Base-by-base conservation (phyloP, 1,140 invertebrate species). In the Onthophagus taurus region DNA sequence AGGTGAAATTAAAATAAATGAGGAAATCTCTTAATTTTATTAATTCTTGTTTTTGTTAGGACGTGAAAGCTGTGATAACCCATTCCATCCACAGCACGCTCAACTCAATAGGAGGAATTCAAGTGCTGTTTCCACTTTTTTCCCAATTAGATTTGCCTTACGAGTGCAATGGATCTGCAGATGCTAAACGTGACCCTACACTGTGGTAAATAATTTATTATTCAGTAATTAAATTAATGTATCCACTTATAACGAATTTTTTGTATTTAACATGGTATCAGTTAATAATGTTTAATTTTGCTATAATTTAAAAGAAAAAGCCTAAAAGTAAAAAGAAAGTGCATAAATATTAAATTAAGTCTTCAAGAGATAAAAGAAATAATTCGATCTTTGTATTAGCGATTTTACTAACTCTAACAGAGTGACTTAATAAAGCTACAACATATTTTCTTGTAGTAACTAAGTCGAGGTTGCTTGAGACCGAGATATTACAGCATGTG, bases 11-110 rank as follows among this genome's bases (percentile, higher is more conserved):
- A 33, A 12, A 6, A 7, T 12, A 7, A 26, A 26, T 7, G n/a
- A 26, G n/a, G n/a, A 26, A 26, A 26, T 7, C 24, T 26, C 7
- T 26, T 7, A 7, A 26, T n/a, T 26, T 26, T n/a, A 26, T n/a
- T 7, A 26, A 7, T n/a, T 7, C 24, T 26, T 26, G n/a, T 19
- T 42, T 17, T 58, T 72, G 75, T 34, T 66, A 97, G 91, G 92
- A 97, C 64, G 95, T 98, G 48, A 97, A 97, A 77, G 92, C 97
- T 50, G 91, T 99, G 47, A 89, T 96, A 58, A 99, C 95, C 43
- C 89, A 97, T 72, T 97, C 95, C 51, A 97, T 99, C 68, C 93
- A 98, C 70, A 94, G 89, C 70, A 97, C 94, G 4, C 74, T 99
- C 50, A 97, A 99, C 71, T 99, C 95, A 23, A 90, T 99, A 60